Evolutionary conservation across 2,888 invertebrate genomes (phyloP), one percentile per base, ranked within the genome.

Genomic region (Flexamia atlantica): DNA sequence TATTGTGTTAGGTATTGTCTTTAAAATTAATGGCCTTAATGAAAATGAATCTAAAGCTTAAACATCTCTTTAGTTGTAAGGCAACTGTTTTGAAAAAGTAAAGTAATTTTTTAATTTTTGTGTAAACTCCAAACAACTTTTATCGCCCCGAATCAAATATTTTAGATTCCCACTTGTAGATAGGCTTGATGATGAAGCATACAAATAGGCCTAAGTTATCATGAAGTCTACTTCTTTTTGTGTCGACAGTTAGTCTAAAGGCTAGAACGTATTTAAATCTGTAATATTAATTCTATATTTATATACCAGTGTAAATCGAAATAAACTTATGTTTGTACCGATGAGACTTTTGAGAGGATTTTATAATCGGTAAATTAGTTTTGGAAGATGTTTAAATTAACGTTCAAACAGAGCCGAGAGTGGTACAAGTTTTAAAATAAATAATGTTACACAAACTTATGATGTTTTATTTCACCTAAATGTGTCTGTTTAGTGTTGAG

Each of bases 361-460:
- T 42, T 20, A n/a, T 32, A 72, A 32, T 40, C n/a, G 40, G 36
- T 36, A 68, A 32, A 14, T 7, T 4, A 20, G 42, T 40, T 23
- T 23, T 40, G 72, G 36, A 70, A 28, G 70, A 40, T 30, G 30
- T 36, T 72, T 72, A 72, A 72, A 72, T 72, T 72, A 68, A 30
- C 30, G 36, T 30, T 36, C n/a, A n/a, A 17, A 20, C 28, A 28
- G 72, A 72, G 68, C 30, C 68, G 4, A 9, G 20, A 72, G 40
- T 32, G 72, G 72, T 68, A 68, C 68, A 72, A 72, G 72, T 72
- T 72, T 72, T 72, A 72, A 46, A 72, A 72, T 72, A 72, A 32
- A 72, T 72, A n/a, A 72, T 72, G 72, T 72, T 72, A 72, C 42
- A 36, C n/a, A 68, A 68, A 5, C 32, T 68, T n/a, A n/a, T n/a